Conservation (phyloP, 1,140 invertebrate species). For the Pogonus chalceus region DNA sequence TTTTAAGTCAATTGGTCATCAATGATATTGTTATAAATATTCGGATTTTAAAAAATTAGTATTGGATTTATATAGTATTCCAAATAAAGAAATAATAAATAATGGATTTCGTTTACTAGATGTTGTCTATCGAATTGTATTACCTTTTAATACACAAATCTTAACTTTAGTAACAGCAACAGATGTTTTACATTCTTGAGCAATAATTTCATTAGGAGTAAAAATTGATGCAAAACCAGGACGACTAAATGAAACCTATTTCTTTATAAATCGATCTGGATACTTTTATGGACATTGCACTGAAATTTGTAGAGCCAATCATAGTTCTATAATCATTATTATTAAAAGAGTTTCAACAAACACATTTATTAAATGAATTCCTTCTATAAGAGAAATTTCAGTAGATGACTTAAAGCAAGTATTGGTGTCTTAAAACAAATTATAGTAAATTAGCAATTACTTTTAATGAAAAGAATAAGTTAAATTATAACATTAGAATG, state of each 20-base stretch:
- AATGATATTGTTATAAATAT: constrained; percentile 63
- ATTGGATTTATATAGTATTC: constrained; percentile 55
- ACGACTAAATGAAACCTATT: constrained; percentile 52
- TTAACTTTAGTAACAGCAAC: constrained; percentile 45
- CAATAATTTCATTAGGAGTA: constrained; percentile 48
- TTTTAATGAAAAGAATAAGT: constrained; percentile 45
- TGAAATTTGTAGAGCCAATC: constrained; percentile 68
- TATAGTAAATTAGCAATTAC: constrained; percentile 40
- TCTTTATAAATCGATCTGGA: constrained; percentile 45
- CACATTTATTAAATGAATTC: constrained; percentile 48
- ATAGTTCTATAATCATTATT: constrained; percentile 66
- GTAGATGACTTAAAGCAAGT: constrained; percentile 53
- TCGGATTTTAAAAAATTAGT: constrained; percentile 46
- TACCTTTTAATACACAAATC: constrained; percentile 46
- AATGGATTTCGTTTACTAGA: constrained; percentile 46
- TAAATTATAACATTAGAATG: constrained; percentile 43
- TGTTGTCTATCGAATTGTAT: constrained; percentile 48
- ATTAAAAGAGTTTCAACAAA: constrained; percentile 44
- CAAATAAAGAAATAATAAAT: constrained; percentile 30
- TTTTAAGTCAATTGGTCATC: constrained; percentile 52
- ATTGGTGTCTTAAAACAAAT: constrained; percentile 43
- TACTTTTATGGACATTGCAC: constrained; percentile 63
- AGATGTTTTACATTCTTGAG: constrained; percentile 62
- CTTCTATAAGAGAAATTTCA: constrained; percentile 40
- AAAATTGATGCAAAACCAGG: constrained; percentile 57